A percentile compares a stretch with the other conserved stretches of the same genome.
Evolutionary conservation across 2,888 invertebrate genomes (phyloP).

Genomic region (Litoditis marina): DNA sequence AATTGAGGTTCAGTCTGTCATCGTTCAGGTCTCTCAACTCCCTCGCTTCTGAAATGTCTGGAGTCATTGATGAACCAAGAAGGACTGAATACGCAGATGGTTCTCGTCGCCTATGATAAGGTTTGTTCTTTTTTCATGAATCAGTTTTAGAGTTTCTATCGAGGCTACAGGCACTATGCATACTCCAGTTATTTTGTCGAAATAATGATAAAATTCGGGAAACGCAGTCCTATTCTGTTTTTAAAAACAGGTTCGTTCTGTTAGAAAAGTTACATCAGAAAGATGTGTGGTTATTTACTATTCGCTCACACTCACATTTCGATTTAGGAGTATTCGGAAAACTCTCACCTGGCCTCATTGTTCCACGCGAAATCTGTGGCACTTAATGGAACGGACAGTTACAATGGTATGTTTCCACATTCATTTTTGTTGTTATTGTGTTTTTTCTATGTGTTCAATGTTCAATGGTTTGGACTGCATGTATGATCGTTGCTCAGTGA

Average conservation of each 20-base stretch:
- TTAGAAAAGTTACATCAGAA: too few relatives aligned
- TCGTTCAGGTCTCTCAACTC: constrained; percentile 63
- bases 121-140: constrained; percentile 51
- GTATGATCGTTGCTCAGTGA: not conserved
- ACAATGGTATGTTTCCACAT: constrained; percentile 36
- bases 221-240: not conserved
- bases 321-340: constrained; percentile 62
- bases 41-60: constrained; percentile 63
- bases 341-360: constrained; percentile 62
- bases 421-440: not conserved
- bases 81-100: constrained; percentile 65
- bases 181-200: not conserved
- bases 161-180: not conserved
- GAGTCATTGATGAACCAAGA: constrained; percentile 67
- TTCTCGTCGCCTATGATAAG: constrained; percentile 61
- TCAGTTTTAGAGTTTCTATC: not conserved
- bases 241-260: too few relatives aligned
- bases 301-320: not conserved
- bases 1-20: not conserved
- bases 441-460: too few relatives aligned
- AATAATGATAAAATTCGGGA: too few relatives aligned
- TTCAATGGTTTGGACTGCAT: not conserved
- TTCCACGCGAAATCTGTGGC: constrained; percentile 63
- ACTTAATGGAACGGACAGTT: constrained; percentile 60
- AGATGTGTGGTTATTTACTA: too few relatives aligned